Base-by-base conservation (phyloP, 2,797 vertebrate genomes). In the Acanthurus leucopareius region DNA sequence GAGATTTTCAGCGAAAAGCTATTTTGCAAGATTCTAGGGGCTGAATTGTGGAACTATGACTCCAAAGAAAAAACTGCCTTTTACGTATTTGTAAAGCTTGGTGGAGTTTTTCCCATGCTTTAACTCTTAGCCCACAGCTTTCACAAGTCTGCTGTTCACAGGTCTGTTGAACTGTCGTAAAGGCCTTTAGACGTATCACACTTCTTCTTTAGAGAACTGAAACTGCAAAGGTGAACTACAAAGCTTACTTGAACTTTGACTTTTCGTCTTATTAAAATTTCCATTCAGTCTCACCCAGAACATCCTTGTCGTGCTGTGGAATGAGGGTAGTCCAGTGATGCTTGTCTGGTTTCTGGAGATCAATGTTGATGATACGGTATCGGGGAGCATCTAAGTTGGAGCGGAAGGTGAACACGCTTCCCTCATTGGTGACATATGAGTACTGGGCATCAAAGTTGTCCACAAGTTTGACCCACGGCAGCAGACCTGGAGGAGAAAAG, bases 401-500 rank as follows among this genome's bases (percentile, higher is more conserved):
- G 65, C 63, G 93, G 84, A 96, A 94, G 0, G 94, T 94, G 84
- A 96, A 95, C 1, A 95, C 81, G 0, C 70, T 92, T 13, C 79
- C 94, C 73, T 96, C 95, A 0, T 95, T 96, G 82, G 95, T 96
- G 75, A 96, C 44, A 4, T 96, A 96, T 0, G 87, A 87, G 86
- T 93, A 96, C 91, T 95, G 93, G 13, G 94, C 95, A 0, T 96
- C 90, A 20, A 96, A 96, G 73, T 93, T 94, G 70, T 95, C 91
- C 62, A 96, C 93, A 7, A 96, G 85, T 79, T 93, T 95, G 72
- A 96, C 94, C 95, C 95, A 96, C 0, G 95, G 95, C 35, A 96
- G 88, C 77, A 95, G 78, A 19, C 94, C 95, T 96, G 73, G 35
- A 73, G 58, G 28, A 77, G 2, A 57, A n/a, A 2, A 25, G 62